Evolutionary conservation across 2,797 vertebrate species (phyloP).

Genomic region (Poeciliopsis infans): DNA sequence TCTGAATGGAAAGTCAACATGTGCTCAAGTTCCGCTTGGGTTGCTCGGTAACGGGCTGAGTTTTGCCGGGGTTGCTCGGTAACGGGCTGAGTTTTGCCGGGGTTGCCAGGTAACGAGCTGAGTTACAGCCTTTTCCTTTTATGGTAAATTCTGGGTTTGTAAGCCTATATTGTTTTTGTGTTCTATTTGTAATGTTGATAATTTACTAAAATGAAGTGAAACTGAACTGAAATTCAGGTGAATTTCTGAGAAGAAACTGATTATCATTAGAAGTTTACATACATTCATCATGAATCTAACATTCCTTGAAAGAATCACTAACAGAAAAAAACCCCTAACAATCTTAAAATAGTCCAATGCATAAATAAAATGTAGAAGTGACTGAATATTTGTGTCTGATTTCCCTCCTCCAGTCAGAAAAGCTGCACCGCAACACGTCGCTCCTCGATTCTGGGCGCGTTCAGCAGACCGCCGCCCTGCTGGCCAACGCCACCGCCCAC

Average conservation of each 20-base stretch:
- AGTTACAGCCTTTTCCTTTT: neutral
- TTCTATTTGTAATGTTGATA: no score
- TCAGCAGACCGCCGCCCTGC: slow-evolving; percentile 81
- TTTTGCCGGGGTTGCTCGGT: no score
- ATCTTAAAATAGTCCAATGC: neutral
- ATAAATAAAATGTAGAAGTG: neutral
- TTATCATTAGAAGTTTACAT: neutral
- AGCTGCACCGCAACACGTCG: slow-evolving; percentile 83
- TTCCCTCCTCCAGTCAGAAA: slow-evolving; percentile 79
- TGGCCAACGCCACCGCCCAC: slow-evolving; percentile 86
- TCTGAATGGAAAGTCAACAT: no score
- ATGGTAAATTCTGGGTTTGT: no score
- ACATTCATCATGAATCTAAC: neutral
- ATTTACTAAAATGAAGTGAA: no score
- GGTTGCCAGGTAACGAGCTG: no score
- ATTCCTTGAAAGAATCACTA: neutral
- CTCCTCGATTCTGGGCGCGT: slow-evolving; percentile 82
- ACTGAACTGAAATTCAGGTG: neutral
- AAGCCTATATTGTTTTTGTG: no score
- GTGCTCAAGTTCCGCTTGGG: no score
- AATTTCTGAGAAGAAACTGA: neutral
- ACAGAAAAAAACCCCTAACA: neutral
- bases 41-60: no score
- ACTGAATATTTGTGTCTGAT: slow-evolving; percentile 9
- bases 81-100: no score